These are phyloP conservation scores for Agrotis clavis DNA, from an alignment of 2,888 invertebrate genomes.

Conservation along the genomic window DNA sequence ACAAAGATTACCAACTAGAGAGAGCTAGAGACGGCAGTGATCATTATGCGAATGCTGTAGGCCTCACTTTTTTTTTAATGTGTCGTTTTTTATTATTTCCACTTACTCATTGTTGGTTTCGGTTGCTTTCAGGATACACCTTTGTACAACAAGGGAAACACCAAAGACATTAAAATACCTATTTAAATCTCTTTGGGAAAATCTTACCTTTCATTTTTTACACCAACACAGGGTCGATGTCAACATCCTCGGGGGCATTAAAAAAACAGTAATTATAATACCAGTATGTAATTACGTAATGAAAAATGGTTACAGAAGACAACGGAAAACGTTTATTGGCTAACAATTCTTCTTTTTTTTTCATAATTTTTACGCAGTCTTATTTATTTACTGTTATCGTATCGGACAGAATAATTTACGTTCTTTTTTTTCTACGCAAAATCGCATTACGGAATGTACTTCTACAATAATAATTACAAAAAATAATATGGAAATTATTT, in stretches of 20 bases:
- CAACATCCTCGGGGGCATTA: constrained; percentile 24
- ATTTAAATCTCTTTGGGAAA: too few relatives aligned
- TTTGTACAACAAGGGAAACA: too few relatives aligned
- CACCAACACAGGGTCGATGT: not conserved
- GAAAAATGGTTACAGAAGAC: constrained; percentile 66
- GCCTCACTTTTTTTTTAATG: too few relatives aligned
- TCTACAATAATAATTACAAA: constrained; percentile 54
- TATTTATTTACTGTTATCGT: constrained; percentile 74
- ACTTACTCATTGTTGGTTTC: too few relatives aligned
- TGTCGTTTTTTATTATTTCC: too few relatives aligned
- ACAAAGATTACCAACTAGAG: too few relatives aligned
- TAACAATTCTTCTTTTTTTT: constrained; percentile 62
- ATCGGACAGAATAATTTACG: constrained; percentile 70
- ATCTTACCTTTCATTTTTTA: not conserved
- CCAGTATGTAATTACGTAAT: constrained; percentile 71
- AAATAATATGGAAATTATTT: constrained; percentile 59
- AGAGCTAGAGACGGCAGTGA: too few relatives aligned
- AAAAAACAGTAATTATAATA: constrained; percentile 62
- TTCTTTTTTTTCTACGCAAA: constrained; percentile 65
- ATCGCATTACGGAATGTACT: constrained; percentile 72
- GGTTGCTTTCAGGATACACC: too few relatives aligned
- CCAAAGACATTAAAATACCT: too few relatives aligned
- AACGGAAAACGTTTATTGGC: constrained; percentile 61
- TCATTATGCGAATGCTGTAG: too few relatives aligned
- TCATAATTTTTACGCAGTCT: constrained; percentile 80